Percentiles rank a stretch among this genome's conserved stretches.
Evolutionary conservation across 2,797 vertebrate genomes (phyloP).

Genomic region (Benthosema pterotum): DNA sequence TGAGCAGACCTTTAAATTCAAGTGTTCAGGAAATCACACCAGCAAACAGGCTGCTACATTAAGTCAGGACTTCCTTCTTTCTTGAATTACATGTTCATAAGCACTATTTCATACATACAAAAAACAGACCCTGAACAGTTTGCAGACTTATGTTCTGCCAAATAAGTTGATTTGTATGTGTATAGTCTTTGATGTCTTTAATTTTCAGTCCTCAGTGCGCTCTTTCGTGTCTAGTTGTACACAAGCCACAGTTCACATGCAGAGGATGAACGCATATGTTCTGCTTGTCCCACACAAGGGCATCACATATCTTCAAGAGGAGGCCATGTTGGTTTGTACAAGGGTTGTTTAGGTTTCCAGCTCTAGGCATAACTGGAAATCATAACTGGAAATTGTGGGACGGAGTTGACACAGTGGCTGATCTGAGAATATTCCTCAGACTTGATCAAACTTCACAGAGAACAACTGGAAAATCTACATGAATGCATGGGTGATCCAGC

Average conservation of each 20-base stretch:
- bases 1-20: constrained; percentile 22
- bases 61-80: constrained; percentile 22
- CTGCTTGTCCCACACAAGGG: constrained; percentile 64
- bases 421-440: constrained; percentile 48
- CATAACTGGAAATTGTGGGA: constrained; percentile 58
- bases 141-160: constrained; percentile 50
- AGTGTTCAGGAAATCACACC: constrained; percentile 44
- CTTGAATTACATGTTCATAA: constrained; percentile 43
- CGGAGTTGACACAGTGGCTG: constrained; percentile 66
- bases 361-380: constrained; percentile 27
- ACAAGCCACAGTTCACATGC: constrained; percentile 72
- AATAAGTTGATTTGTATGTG: constrained; percentile 30
- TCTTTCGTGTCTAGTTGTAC: constrained; percentile 59
- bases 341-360: constrained; percentile 62
- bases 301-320: constrained; percentile 58
- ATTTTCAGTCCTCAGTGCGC: constrained; percentile 45
- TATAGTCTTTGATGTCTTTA: constrained; percentile 26
- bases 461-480: constrained; percentile 95
- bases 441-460: constrained; percentile 91
- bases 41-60: constrained; percentile 51
- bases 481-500: constrained; percentile 92
- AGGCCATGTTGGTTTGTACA: constrained; percentile 63
- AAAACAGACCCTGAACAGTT: constrained; percentile 59
- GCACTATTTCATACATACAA: constrained; percentile 54
- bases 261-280: constrained; percentile 64